phyloP scores from a whole-genome alignment of 2,113 vertebrate species.

The Oryzias javanicus region DNA sequence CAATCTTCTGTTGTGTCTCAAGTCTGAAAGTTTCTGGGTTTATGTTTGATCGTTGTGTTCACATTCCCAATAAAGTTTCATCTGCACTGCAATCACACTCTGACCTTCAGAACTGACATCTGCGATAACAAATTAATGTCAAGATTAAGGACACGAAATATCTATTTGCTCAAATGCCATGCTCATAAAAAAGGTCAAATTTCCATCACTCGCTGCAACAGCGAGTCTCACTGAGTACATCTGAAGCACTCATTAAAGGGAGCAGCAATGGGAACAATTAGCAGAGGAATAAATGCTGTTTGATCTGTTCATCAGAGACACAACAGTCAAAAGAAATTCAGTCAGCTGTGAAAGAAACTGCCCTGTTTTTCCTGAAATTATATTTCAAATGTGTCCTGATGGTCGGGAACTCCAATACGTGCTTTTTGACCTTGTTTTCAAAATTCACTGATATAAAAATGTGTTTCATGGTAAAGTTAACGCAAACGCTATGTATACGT shows the following conservation, averaged over 20 bases:
- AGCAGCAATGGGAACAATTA: conserved; percentile 11
- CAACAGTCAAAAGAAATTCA: neutral
- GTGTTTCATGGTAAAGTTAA: no score
- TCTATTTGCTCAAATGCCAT: conserved; percentile 27
- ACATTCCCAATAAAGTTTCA: neutral
- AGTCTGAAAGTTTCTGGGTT: no score
- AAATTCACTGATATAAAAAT: no score
- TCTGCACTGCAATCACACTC: neutral
- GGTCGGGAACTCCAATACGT: no score
- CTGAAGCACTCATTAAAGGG: neutral
- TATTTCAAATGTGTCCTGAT: no score
- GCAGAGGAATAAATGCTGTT: neutral
- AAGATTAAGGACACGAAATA: conserved; percentile 26
- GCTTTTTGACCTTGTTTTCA: no score
- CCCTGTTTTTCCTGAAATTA: neutral
- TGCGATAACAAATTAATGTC: conserved; percentile 14
- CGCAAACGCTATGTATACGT: no score
- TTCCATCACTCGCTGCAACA: conserved; percentile 6
- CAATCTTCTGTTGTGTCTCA: no score
- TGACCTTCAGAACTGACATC: conserved; percentile 32
- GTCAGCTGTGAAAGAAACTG: neutral
- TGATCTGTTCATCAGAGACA: conserved; percentile 1
- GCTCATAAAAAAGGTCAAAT: conserved; percentile 28
- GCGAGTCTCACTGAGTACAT: neutral
- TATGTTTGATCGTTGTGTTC: no score